Percentiles rank a stretch among this genome's conserved stretches.
These are phyloP conservation scores for Plutella xylostella DNA, from an alignment of 2,888 invertebrate genomes.

Conservation along the genomic window DNA sequence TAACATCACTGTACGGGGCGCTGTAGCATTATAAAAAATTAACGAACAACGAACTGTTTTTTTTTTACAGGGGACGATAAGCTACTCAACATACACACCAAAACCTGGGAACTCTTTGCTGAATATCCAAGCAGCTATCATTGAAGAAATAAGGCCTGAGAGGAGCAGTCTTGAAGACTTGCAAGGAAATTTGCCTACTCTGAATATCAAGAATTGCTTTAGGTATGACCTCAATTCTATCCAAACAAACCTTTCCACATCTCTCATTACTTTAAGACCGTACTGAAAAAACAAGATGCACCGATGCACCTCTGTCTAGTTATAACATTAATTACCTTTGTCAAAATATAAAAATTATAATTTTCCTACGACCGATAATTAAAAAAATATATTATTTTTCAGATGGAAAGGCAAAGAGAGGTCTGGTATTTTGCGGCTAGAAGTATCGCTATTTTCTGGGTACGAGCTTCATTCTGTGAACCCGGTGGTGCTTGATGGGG, in stretches of 20 bases:
- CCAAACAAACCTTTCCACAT: too few species aligned
- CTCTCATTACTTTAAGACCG: too few species aligned
- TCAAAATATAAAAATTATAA: too few species aligned
- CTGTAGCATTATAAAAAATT: too few species aligned
- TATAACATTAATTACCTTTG: too few species aligned
- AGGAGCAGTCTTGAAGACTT: slow-evolving; percentile 73
- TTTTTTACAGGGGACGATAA: slow-evolving; percentile 66
- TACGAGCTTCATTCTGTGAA: slow-evolving; percentile 70
- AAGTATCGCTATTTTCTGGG: slow-evolving; percentile 73
- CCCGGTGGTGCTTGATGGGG: slow-evolving; percentile 65
- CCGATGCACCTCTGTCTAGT: too few species aligned
- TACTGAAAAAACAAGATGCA: too few species aligned
- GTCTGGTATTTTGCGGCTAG: slow-evolving; percentile 72
- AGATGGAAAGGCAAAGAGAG: slow-evolving; percentile 73
- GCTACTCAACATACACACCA: slow-evolving; percentile 73
- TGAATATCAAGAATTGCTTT: slow-evolving; percentile 74
- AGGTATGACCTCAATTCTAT: slow-evolving; percentile 38
- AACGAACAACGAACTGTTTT: too few species aligned
- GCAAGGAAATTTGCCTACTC: slow-evolving; percentile 73
- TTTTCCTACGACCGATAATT: too few species aligned
- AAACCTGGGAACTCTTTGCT: slow-evolving; percentile 67
- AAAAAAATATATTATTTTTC: slow-evolving; percentile 19
- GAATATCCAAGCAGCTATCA: slow-evolving; percentile 73
- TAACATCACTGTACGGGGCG: too few species aligned
- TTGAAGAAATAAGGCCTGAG: slow-evolving; percentile 73